Base-by-base conservation (phyloP, 2,888 invertebrate genomes). In the Drosophila mimica region DNA sequence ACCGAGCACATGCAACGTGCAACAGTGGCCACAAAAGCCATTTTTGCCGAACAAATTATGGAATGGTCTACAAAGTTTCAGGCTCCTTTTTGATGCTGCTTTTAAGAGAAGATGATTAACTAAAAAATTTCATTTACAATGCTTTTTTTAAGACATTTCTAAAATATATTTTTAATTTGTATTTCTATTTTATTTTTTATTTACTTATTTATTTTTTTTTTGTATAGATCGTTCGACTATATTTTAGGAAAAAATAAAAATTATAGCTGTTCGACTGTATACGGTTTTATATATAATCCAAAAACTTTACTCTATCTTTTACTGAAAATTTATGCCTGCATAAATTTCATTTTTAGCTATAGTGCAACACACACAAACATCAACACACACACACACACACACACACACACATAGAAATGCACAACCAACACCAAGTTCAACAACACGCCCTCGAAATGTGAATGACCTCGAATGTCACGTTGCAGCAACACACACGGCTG, bases 391-490 rank as follows among this genome's bases (percentile, higher is more conserved):
- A 25, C 25, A 34, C 58, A 61, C n/a, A 25, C 25, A 49, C 9
- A 6, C 58, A 62, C 65, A 62, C 20, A 64, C 25, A 13, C 49
- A 65, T 61, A 53, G 38, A 33, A 52, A 34, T 51, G 13, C 53
- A 56, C 49, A 38, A 34, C 30, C 57, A 62, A 43, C 71, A 80
- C 85, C 92, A 91, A 92, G 91, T 92, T 92, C 92, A 91, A 91
- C 91, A 91, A 91, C 91, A 92, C 90, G 86, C 86, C 92, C 92
- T 92, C 92, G 86, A 91, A 91, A 91, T 89, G 91, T 92, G 92
- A 91, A 91, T 80, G 92, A 91, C 91, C 91, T 83, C 92, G 78
- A 92, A 92, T 89, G 92, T 92, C 92, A 91, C 83, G 85, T 85
- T 84, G 82, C 77, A 61, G 53, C 61, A 60, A 53, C 68, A 67